Evolutionary conservation across 2,888 invertebrate genomes (phyloP).

Genomic region (Eupelmus urozonus): DNA sequence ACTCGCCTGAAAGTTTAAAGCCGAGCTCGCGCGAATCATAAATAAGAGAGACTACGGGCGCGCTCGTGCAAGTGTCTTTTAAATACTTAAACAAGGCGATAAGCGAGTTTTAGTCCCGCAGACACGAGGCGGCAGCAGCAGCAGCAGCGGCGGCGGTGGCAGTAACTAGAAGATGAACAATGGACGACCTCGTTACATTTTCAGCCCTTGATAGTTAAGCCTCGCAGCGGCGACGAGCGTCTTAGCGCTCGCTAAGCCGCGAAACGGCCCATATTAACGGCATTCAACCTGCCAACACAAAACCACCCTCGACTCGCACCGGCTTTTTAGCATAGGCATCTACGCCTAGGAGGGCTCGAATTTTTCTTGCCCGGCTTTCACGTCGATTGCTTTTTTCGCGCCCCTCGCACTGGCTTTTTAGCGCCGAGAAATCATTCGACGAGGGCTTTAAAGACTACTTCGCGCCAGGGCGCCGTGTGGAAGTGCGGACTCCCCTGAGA

Average conservation of each 20-base stretch:
- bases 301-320: too few species aligned
- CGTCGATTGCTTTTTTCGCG: constrained; percentile 2
- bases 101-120: constrained; percentile 47
- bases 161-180: constrained; percentile 59
- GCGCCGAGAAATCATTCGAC: constrained; percentile 58
- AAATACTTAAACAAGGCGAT: constrained; percentile 60
- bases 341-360: not conserved
- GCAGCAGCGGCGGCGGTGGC: constrained; percentile 3
- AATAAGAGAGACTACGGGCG: constrained; percentile 32
- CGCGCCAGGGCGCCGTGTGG: constrained; percentile 21
- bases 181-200: constrained; percentile 60
- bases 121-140: not conserved
- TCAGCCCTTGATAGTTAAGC: constrained; percentile 51
- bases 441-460: not conserved
- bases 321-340: not conserved
- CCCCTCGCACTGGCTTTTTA: constrained; percentile 57
- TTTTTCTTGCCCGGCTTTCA: constrained; percentile 18
- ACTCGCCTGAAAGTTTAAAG: constrained; percentile 34
- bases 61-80: constrained; percentile 46
- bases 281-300: constrained; percentile 17
- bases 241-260: constrained; percentile 30
- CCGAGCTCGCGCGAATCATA: constrained; percentile 18
- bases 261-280: constrained; percentile 39
- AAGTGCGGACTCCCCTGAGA: constrained; percentile 28
- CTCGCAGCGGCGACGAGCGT: not conserved